These are phyloP conservation scores for Seriola aureovittata DNA, from an alignment of 2,113 vertebrate genomes.

Conservation along the genomic window DNA sequence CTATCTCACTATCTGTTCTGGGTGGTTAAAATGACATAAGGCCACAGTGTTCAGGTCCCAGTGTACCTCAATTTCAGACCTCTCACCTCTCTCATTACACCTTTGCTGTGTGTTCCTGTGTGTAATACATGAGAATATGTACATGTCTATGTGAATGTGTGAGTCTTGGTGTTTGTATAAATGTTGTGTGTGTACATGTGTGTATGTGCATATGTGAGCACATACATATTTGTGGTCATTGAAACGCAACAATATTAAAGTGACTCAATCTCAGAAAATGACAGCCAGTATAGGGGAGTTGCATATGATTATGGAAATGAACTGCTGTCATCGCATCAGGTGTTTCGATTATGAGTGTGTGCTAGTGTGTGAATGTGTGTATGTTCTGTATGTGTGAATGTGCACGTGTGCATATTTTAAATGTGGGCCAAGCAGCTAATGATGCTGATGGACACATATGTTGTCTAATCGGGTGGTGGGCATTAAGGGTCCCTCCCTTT, in stretches of 20 bases:
- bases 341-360: constrained; percentile 44
- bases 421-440: constrained; percentile 49
- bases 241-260: constrained; percentile 1
- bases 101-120: constrained; percentile 25
- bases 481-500: constrained; percentile 9
- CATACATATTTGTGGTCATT: background rate
- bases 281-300: constrained; percentile 15
- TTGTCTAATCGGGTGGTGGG: constrained; percentile 31
- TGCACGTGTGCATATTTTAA: constrained; percentile 15
- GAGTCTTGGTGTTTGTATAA: background rate
- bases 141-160: background rate
- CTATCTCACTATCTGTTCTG: constrained; percentile 49
- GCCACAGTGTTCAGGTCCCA: constrained; percentile 63
- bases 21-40: constrained; percentile 68
- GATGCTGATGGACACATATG: constrained; percentile 56
- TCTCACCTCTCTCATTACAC: constrained; percentile 62
- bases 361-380: constrained; percentile 11
- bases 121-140: background rate
- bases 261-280: constrained; percentile 38
- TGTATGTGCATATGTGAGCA: background rate
- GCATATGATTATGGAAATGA: constrained; percentile 46
- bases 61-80: constrained; percentile 69
- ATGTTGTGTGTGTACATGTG: background rate
- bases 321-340: constrained; percentile 52
- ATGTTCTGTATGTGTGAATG: constrained; percentile 1